A percentile compares a stretch with the other conserved stretches of the same genome.
Evolutionary conservation across 2,888 invertebrate species (phyloP).

Genomic region (Hypena proboscidalis): DNA sequence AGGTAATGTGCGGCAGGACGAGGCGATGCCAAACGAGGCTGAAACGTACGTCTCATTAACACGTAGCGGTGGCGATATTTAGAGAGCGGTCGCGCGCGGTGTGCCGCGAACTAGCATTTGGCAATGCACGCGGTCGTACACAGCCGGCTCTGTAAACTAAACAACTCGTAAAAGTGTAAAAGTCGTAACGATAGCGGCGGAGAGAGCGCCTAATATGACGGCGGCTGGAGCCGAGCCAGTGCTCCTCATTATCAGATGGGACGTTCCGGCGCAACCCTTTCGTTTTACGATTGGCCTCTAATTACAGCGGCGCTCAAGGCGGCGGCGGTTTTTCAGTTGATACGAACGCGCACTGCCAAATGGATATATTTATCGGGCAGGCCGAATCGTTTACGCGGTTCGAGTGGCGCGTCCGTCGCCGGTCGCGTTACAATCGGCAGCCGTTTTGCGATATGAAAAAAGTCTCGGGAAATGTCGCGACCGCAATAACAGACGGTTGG

Average conservation of each 20-base stretch:
- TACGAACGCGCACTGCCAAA: constrained; percentile 74
- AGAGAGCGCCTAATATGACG: constrained; percentile 80
- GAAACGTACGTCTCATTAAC: constrained; percentile 79
- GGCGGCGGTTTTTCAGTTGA: constrained; percentile 74
- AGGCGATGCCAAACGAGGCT: constrained; percentile 71
- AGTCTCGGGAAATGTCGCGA: constrained; percentile 72
- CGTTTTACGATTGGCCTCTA: constrained; percentile 85
- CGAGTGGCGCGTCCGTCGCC: constrained; percentile 58
- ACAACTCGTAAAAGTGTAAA: constrained; percentile 85
- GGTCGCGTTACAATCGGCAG: constrained; percentile 57
- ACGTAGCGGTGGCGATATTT: constrained; percentile 74
- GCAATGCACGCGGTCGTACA: constrained; percentile 71
- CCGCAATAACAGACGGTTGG: constrained; percentile 78
- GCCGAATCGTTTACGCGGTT: constrained; percentile 73
- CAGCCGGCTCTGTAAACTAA: constrained; percentile 79
- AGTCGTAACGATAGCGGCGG: constrained; percentile 81
- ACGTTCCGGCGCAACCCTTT: constrained; percentile 80
- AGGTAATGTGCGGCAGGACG: too few species aligned
- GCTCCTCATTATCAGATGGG: constrained; percentile 84
- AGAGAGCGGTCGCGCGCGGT: constrained; percentile 74
- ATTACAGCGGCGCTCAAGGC: constrained; percentile 82
- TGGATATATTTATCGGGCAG: constrained; percentile 76
- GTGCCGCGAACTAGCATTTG: constrained; percentile 84
- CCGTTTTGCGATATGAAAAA: constrained; percentile 77
- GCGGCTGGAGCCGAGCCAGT: constrained; percentile 82